Percentiles rank a stretch among this genome's conserved stretches.
These are phyloP conservation scores for Neosilurus mollespiculum DNA, from an alignment of 2,797 vertebrate genomes.

Conservation along the genomic window DNA sequence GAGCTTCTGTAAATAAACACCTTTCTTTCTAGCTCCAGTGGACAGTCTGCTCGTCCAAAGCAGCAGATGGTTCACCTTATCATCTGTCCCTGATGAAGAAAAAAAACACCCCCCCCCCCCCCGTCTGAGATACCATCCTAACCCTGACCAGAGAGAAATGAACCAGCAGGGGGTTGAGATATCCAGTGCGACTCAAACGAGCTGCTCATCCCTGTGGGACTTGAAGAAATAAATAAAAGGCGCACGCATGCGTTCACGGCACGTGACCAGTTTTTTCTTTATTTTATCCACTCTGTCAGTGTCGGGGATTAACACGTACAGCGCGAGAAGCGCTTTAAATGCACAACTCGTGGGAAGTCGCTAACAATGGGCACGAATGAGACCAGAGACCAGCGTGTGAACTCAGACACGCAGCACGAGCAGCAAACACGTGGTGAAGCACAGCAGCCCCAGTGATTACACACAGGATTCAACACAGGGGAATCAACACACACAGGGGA, in stretches of 20 bases:
- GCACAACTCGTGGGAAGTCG: not conserved
- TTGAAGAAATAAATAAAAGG: not conserved
- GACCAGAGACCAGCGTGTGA: conserved; percentile 18
- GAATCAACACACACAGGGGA: no score
- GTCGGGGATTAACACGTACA: not conserved
- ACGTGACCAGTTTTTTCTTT: not conserved
- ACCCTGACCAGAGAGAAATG: conserved; percentile 52
- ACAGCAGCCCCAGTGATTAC: no score
- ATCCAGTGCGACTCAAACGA: conserved; percentile 41
- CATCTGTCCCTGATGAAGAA: conserved; percentile 49
- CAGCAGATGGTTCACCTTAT: conserved; percentile 69
- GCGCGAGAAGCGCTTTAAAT: not conserved
- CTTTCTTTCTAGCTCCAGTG: conserved; percentile 65
- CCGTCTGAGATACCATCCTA: conserved; percentile 32
- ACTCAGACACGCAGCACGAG: conserved; percentile 18
- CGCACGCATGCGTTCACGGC: not conserved
- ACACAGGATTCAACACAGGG: not conserved
- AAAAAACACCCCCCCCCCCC: conserved; percentile 18
- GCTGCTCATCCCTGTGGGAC: conserved; percentile 28
- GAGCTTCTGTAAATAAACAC: conserved; percentile 50
- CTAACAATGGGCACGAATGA: conserved; percentile 16
- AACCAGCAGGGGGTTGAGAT: conserved; percentile 33
- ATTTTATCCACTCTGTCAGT: no score
- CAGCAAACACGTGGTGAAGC: conserved; percentile 23
- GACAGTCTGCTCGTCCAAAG: conserved; percentile 59